Evolutionary conservation across 1,140 invertebrate genomes (phyloP), one percentile per base, ranked within the genome.

Genomic region (Antheraea pernyi): DNA sequence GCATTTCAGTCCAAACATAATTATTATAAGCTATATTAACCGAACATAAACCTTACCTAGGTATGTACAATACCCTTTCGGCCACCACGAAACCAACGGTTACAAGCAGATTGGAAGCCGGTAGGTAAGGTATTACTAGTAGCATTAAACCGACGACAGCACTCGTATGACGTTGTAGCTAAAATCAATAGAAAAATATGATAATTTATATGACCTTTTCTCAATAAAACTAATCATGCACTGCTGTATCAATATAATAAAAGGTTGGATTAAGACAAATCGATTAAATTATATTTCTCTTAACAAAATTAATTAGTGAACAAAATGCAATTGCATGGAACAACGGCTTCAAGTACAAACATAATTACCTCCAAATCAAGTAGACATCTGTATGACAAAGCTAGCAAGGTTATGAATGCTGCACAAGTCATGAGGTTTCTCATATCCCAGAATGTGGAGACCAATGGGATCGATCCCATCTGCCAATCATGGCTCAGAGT

Each of bases 31-130:
- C n/a, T n/a, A n/a, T n/a, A n/a, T n/a, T n/a, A n/a, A n/a, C n/a
- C n/a, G n/a, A 37, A 37, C 7, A 39, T 13, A 0, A 37, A 22
- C 2, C 19, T 93, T 93, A 96, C 96, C 97, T 98, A 37, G 97
- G 97, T 80, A 97, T 96, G 85, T 98, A 98, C 0, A 98, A 94
- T n/a, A 98, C 95, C 81, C 97, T 93, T 88, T 98, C 97, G 8
- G 97, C 97, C 0, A 98, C 95, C 2, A 98, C 97, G 87, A 98
- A 98, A 16, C 97, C 97, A 13, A 98, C 97, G 0, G 96, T 97
- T 78, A 98, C 95, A 73, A 98, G 94, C 64, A 98, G 87, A 91
- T 98, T 98, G 63, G 96, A 96, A 7, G 97, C 97, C 5, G 97
- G 97, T 58, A 98, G 93, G 86, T 98, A 98, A 11, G 97, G 96